phyloP scores from a whole-genome alignment of 2,797 vertebrate genomes.

The Lindbergichthys nudifrons region DNA sequence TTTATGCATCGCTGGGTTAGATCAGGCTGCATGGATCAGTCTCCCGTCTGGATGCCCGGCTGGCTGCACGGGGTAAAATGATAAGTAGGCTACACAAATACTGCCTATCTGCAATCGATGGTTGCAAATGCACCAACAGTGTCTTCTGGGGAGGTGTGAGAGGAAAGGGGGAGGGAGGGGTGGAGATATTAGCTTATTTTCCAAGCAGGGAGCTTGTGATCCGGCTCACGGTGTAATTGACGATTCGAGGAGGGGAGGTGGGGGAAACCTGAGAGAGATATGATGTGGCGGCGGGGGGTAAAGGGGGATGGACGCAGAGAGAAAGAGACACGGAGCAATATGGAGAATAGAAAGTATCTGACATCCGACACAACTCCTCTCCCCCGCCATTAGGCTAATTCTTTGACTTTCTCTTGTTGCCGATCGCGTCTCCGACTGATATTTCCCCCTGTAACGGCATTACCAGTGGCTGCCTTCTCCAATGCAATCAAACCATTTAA shows the following conservation, averaged over 20 bases:
- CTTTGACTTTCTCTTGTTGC: conserved; percentile 82
- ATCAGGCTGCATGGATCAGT: conserved; percentile 44
- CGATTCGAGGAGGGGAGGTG: conserved; percentile 49
- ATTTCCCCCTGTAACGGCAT: conserved; percentile 71
- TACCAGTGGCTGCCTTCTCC: conserved; percentile 76
- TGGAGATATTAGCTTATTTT: conserved; percentile 70
- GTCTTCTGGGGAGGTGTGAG: conserved; percentile 67
- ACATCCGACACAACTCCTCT: conserved; percentile 77
- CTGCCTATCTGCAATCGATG: conserved; percentile 80
- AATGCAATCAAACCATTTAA: conserved; percentile 84
- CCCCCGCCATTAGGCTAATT: conserved; percentile 78
- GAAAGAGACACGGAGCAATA: conserved; percentile 61
- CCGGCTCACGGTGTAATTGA: conserved; percentile 73
- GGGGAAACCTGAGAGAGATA: conserved; percentile 72
- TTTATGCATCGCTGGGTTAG: conserved; percentile 15
- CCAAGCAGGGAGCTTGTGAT: conserved; percentile 76
- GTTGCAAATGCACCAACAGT: conserved; percentile 77
- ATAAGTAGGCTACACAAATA: conserved; percentile 75
- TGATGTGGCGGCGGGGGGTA: conserved; percentile 41
- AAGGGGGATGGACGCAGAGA: conserved; percentile 31
- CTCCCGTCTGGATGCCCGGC: conserved; percentile 55
- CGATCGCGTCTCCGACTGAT: conserved; percentile 71
- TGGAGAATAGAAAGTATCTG: conserved; percentile 78
- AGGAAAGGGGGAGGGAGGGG: neutral
- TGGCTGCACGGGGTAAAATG: conserved; percentile 69